Conservation (phyloP, 35 echinoderm and acorn worm genomes). For the Patiria miniata region DNA sequence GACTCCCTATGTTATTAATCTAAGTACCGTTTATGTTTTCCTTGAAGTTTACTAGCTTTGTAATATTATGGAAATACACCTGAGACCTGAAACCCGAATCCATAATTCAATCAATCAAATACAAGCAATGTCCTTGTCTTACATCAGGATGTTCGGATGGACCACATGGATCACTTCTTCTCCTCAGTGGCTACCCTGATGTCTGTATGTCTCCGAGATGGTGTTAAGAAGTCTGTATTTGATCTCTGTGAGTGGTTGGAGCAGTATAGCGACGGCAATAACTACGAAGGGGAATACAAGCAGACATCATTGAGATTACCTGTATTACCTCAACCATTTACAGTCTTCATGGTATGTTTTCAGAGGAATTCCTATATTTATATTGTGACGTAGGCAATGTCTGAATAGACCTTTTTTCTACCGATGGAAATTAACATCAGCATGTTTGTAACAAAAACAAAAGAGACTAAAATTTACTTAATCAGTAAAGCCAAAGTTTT, state of each 20-base stretch:
- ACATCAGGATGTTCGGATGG: slow-evolving; percentile 77
- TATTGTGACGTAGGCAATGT: background rate
- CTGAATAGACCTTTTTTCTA: no score
- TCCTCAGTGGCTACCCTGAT: slow-evolving; percentile 88
- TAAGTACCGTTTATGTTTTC: no score
- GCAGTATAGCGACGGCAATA: slow-evolving; percentile 65
- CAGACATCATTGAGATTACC: slow-evolving; percentile 69
- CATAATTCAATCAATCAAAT: no score
- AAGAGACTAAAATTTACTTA: no score
- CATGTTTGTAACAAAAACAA: no score
- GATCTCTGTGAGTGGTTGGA: slow-evolving; percentile 90
- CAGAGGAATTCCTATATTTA: no score
- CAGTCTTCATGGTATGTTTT: slow-evolving; percentile 78
- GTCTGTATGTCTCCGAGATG: slow-evolving; percentile 77
- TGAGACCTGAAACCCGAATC: no score
- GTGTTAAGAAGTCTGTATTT: slow-evolving; percentile 75
- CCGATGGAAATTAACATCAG: no score
- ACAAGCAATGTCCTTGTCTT: background rate
- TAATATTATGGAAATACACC: no score
- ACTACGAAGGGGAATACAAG: slow-evolving; percentile 78
- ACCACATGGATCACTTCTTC: slow-evolving; percentile 96
- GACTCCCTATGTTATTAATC: no score
- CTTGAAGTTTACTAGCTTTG: no score
- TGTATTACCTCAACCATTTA: slow-evolving; percentile 73
- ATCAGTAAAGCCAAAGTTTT: no score